Base-by-base conservation (phyloP, 2,113 vertebrate species). In the Origma solitaria region DNA sequence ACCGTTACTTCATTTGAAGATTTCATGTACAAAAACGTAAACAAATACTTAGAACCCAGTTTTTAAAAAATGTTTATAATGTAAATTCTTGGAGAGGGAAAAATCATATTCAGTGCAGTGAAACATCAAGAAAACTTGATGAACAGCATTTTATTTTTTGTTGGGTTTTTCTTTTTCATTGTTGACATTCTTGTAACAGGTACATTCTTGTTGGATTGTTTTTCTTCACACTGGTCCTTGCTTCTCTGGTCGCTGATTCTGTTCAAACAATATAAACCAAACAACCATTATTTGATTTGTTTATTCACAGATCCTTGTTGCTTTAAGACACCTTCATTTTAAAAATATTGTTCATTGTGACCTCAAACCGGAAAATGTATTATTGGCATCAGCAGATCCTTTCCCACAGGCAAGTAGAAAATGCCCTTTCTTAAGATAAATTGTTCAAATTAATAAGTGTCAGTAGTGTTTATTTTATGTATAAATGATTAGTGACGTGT, bases 271-370 rank as follows among this genome's bases (percentile, higher is more conserved):
- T 61, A 62, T 30, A 61, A 90, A 66, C 6, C 14, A 44, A 49
- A 13, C 6, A 92, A 91, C 31, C 53, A 77, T 44, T 68, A 79
- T 95, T 78, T 91, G 4, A 49, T 96, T 93, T 95, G 28, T 92
- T 97, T 96, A 45, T 88, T 96, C 42, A 71, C 95, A 99, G 99
- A 99, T 99, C 88, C 98, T 99, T 57, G 99, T 99, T 95, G 99
- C 99, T 89, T 96, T 99, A 95, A 98, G 99, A 69, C 99, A 99
- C 95, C 99, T 99, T 88, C 99, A 99, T 98, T 99, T 99, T 97
- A 99, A 99, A 98, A 99, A 99, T 96, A 99, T 99, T 45, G 99
- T 99, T 96, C 99, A 99, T 94, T 99, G 99, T 97, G 99, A 99
- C 95, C 98, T 99, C 75, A 99, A 99, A 95, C 99, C 99, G 53